Evolutionary conservation across 2,888 invertebrate species (phyloP), one percentile per base, ranked within the genome.

Genomic region (Spatulosminthurus flaviceps): DNA sequence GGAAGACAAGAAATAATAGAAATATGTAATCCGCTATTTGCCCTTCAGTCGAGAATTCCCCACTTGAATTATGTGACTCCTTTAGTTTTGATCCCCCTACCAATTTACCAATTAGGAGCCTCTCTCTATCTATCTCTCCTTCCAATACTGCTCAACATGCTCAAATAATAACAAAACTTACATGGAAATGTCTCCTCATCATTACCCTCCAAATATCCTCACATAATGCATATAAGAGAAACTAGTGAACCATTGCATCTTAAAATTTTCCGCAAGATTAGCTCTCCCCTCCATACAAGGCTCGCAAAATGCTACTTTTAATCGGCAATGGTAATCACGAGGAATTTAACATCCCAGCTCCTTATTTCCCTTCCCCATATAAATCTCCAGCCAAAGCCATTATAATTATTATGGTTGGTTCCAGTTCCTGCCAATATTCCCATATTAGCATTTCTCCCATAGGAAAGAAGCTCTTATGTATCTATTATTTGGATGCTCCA

Each of bases 231-330:
- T n/a, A n/a, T n/a, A n/a, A n/a, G 5, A 34, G 9, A 7, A 34
- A 34, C 34, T 34, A 9, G 34, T 34, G 34, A 34, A 34, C 34
- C 34, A 34, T 2, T 51, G 34, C 70, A 70, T 41, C 34, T 34
- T 70, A 11, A 70, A 51, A 72, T 72, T 72, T 72, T 43, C 72
- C 72, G 28, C 11, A 72, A 72, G 72, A 72, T 72, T 72, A 72
- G 72, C 28, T 72, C 51, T 51, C 16, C 41, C 16, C 51, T 51
- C 19, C n/a, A 16, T 51, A 51, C 51, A 51, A 51, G 21, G 4
- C 4, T 29, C 29, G 34, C 28, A 51, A 51, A 51, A 51, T n/a
- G 51, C 2, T n/a, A n/a, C 7, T 51, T 51, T 51, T 16, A 51
- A 51, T 51, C 51, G n/a, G n/a, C 9, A 51, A 51, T 51, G 9